Conservation (phyloP, 1,140 invertebrate genomes). For the Zaprionus davidi region DNA sequence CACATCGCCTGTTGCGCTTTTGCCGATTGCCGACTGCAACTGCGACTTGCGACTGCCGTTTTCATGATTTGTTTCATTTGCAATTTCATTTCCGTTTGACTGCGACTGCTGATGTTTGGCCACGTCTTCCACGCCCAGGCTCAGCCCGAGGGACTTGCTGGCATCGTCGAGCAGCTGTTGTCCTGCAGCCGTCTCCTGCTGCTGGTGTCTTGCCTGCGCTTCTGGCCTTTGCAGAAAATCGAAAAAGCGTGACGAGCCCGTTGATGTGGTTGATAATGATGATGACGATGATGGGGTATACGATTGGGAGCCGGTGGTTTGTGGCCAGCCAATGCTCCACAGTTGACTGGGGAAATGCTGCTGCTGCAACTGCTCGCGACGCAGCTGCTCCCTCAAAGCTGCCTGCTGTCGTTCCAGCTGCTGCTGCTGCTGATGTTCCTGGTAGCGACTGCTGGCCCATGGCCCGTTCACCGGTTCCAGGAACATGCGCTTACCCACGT, state of each 20-base stretch:
- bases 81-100: conserved; percentile 73
- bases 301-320: conserved; percentile 22
- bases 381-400: conserved; percentile 30
- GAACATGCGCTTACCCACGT: conserved; percentile 86
- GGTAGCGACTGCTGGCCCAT: conserved; percentile 38
- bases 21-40: conserved; percentile 26
- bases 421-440: conserved; percentile 39
- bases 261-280: conserved; percentile 13
- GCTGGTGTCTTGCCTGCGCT: conserved; percentile 29
- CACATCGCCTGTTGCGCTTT: conserved; percentile 52
- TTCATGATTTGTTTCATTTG: conserved; percentile 73
- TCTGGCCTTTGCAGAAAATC: conserved; percentile 62
- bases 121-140: conserved; percentile 19
- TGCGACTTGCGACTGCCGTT: conserved; percentile 43
- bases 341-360: conserved; percentile 74
- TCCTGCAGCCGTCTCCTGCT: conserved; percentile 10
- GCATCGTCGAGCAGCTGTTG: conserved; percentile 61
- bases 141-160: conserved; percentile 58
- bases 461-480: conserved; percentile 29
- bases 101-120: conserved; percentile 54
- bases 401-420: conserved; percentile 43
- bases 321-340: conserved; percentile 56
- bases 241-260: conserved; percentile 53
- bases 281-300: conserved; percentile 17
- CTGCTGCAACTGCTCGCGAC: conserved; percentile 50